Evolutionary conservation across 2,888 invertebrate genomes (phyloP).

Genomic region (Cerceris rybyensis): DNA sequence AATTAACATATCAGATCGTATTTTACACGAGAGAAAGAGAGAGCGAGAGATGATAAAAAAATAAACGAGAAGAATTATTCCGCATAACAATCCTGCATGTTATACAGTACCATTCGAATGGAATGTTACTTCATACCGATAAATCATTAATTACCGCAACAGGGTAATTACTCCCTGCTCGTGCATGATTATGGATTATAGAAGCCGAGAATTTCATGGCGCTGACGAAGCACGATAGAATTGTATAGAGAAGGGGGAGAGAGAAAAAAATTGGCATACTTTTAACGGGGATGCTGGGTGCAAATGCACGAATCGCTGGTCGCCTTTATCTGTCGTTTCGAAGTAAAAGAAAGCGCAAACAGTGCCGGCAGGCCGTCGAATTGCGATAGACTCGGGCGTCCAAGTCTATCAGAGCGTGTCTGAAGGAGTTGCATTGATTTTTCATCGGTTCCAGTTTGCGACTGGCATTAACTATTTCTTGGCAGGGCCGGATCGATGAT

Average conservation of each 20-base stretch:
- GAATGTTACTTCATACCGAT: not conserved
- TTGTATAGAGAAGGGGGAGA: not conserved
- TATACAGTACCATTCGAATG: not conserved
- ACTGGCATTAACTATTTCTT: conserved; percentile 42
- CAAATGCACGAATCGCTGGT: conserved; percentile 21
- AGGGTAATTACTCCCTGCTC: not conserved
- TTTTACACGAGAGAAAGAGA: not conserved
- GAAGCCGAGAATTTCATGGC: not conserved
- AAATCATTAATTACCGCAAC: conserved; percentile 10
- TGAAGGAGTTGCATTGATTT: conserved; percentile 73
- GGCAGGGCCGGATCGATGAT: conserved; percentile 13
- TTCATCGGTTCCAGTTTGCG: conserved; percentile 70
- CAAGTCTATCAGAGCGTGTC: conserved; percentile 78
- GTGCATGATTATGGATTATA: not conserved
- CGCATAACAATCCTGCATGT: not conserved
- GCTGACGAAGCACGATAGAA: not conserved
- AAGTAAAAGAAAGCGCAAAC: conserved; percentile 49
- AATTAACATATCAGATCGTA: conserved; percentile 1
- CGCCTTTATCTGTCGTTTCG: conserved; percentile 35
- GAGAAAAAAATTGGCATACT: too few species aligned
- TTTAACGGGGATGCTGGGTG: not conserved
- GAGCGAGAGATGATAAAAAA: not conserved
- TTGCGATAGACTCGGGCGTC: conserved; percentile 68
- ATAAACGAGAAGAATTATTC: not conserved
- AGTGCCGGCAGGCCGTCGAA: conserved; percentile 49